Percentiles rank a stretch among this genome's conserved stretches.
These are phyloP conservation scores for Danio albolineatus DNA, from an alignment of 2,797 vertebrate species.

Conservation along the genomic window DNA sequence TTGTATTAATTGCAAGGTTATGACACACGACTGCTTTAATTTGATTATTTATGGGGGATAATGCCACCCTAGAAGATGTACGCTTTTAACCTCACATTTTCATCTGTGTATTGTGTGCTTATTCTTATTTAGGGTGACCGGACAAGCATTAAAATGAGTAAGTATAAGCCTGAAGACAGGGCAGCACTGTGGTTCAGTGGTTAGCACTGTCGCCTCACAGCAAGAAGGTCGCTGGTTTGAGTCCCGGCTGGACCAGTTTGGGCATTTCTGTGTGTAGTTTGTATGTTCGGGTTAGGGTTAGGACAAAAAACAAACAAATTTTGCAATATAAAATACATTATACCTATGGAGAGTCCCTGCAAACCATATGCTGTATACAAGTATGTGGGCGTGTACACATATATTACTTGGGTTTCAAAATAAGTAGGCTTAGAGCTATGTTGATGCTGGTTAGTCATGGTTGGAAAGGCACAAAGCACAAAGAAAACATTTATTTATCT, in stretches of 20 bases:
- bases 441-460: not conserved
- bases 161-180: no score
- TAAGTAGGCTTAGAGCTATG: not conserved
- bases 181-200: no score
- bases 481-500: not conserved
- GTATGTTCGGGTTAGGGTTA: no score
- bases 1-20: conserved; percentile 60
- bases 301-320: no score
- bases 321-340: no score
- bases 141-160: not conserved
- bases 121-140: not conserved
- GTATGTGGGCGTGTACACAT: no score
- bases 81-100: not conserved
- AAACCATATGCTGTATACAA: no score
- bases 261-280: no score
- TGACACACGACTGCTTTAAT: conserved; percentile 61
- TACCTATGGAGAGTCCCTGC: no score
- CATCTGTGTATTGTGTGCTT: not conserved
- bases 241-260: no score
- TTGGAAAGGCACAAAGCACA: not conserved
- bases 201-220: no score
- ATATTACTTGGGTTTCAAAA: not conserved
- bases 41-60: not conserved
- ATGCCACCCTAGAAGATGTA: not conserved
- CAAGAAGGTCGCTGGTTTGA: no score